A percentile compares a stretch with the other conserved stretches of the same genome.
Evolutionary conservation across 2,888 invertebrate genomes (phyloP).

Genomic region (Unio delphinus): DNA sequence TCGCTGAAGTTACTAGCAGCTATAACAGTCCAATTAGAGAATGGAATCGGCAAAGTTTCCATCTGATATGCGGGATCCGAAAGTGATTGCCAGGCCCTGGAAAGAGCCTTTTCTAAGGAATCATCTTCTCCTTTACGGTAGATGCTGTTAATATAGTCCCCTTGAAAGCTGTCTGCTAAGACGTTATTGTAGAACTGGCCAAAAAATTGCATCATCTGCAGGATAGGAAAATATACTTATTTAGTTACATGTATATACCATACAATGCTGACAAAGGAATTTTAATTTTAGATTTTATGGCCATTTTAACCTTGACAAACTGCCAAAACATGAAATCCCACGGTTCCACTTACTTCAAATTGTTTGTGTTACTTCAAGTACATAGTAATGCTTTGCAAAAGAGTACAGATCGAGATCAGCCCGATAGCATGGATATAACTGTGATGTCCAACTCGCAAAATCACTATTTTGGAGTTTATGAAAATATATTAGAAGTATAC

Average conservation of each 20-base stretch:
- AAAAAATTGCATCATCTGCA: slow-evolving; percentile 9
- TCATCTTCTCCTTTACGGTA: slow-evolving; percentile 10
- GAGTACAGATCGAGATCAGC: too few species aligned
- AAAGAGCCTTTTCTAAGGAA: background rate
- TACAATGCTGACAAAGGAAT: background rate
- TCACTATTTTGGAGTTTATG: too few species aligned
- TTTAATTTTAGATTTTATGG: background rate
- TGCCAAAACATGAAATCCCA: too few species aligned
- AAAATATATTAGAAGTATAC: too few species aligned
- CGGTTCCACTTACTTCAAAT: too few species aligned
- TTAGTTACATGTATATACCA: background rate
- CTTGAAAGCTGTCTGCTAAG: slow-evolving; percentile 8
- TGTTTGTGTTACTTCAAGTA: too few species aligned
- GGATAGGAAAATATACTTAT: background rate
- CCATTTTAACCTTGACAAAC: too few species aligned
- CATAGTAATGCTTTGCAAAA: too few species aligned
- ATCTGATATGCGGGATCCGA: slow-evolving; percentile 4
- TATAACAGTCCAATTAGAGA: too few species aligned
- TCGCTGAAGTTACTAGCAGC: background rate
- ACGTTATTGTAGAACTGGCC: slow-evolving; percentile 8
- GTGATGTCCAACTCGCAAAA: too few species aligned
- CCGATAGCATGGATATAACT: too few species aligned
- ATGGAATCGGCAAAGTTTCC: slow-evolving; percentile 2
- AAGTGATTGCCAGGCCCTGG: background rate
- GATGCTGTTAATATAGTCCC: slow-evolving; percentile 19